A percentile compares a stretch with the other conserved stretches of the same genome.
phyloP scores from a whole-genome alignment of 1,140 invertebrate genomes.

The Helicoverpa armigera region DNA sequence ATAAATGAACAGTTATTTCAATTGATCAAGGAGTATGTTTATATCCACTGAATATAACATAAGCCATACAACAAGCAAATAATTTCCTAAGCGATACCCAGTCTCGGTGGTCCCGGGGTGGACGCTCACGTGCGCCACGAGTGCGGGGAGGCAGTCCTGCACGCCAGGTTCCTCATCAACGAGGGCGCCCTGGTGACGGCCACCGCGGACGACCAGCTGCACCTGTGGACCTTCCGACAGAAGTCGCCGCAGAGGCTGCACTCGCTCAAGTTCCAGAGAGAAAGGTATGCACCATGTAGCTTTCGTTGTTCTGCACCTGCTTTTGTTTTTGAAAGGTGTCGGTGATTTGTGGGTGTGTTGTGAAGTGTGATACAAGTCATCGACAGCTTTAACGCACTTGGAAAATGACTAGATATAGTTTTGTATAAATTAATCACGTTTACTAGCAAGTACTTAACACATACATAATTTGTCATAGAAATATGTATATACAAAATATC shows the following conservation, averaged over 20 bases:
- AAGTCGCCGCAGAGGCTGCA: conserved; percentile 98
- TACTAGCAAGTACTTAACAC: background rate
- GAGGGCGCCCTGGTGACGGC: conserved; percentile 98
- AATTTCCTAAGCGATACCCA: too few relatives aligned
- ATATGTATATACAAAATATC: background rate
- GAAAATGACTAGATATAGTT: too few relatives aligned
- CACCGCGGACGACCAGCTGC: conserved; percentile 97
- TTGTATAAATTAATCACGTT: background rate
- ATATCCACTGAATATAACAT: too few relatives aligned
- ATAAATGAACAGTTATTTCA: too few relatives aligned
- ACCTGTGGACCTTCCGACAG: conserved; percentile 99
- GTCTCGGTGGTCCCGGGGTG: conserved; percentile 88
- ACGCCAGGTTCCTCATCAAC: conserved; percentile 97
- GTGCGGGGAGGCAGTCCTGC: conserved; percentile 91
- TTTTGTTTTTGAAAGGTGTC: background rate
- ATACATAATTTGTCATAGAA: background rate
- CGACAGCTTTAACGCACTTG: background rate
- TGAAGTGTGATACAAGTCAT: background rate
- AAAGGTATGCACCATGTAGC: conserved; percentile 90
- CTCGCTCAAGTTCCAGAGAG: conserved; percentile 98
- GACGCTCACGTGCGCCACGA: conserved; percentile 97
- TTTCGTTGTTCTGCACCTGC: background rate
- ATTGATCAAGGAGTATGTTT: too few relatives aligned
- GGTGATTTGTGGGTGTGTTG: background rate
- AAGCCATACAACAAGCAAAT: too few relatives aligned